Conservation (phyloP, 2,113 vertebrate species). For the Platycercus adscitus region DNA sequence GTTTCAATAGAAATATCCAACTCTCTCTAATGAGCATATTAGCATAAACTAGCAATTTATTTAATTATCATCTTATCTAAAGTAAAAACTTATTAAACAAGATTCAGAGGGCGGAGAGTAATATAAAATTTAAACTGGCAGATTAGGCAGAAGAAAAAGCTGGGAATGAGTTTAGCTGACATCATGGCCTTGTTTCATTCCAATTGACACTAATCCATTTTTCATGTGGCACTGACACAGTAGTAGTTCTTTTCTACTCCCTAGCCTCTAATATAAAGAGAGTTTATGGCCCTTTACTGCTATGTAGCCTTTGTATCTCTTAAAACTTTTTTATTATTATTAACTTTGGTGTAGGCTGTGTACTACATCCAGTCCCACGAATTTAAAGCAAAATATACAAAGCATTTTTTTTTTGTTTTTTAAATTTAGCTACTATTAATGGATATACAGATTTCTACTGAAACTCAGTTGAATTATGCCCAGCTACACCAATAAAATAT, state of each 20-base stretch:
- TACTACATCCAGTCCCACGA: background rate
- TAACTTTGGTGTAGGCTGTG: background rate
- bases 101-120: background rate
- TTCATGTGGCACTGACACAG: background rate
- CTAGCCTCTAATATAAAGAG: background rate
- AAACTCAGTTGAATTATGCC: background rate
- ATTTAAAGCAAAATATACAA: background rate
- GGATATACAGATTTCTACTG: background rate
- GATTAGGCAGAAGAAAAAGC: background rate
- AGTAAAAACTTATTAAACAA: background rate
- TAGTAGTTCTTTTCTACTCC: background rate
- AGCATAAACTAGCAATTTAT: background rate
- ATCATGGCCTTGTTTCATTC: background rate
- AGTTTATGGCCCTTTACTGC: background rate
- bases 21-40: background rate
- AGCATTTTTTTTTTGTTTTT: background rate
- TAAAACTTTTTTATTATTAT: background rate
- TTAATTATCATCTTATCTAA: background rate
- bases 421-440: background rate
- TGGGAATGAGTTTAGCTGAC: background rate
- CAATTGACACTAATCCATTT: background rate
- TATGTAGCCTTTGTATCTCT: background rate
- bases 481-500: background rate
- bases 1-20: background rate
- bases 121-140: background rate